Evolutionary conservation across 2,113 vertebrate species (phyloP), one percentile per base, ranked within the genome.

Genomic region (Corythornis vintsioides): DNA sequence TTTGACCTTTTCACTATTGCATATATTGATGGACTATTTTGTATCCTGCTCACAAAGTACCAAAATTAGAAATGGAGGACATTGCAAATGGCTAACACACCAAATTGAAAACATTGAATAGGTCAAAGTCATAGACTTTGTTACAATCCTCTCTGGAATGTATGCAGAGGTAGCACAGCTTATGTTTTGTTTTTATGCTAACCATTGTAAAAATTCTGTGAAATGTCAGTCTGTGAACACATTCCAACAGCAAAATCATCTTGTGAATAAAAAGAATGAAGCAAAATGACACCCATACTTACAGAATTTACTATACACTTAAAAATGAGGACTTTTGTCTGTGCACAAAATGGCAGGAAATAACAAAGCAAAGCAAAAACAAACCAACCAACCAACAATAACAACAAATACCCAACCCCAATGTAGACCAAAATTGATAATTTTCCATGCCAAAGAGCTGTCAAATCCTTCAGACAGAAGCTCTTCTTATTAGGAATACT

Each of bases 101-200:
- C 70, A 90, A 87, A 97, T 59, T 76, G 70, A 90, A 89, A 97
- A 94, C 85, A 84, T 3, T 95, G 95, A 90, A 80, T 89, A 96
- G 65, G 83, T 90, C 91, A 84, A 92, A 96, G 89, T 86, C 67
- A 88, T 72, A 64, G 59, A 95, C 35, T 96, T 93, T 90, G 35
- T 61, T 88, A 48, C 52, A 90, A 7, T 94, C 28, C 55, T 90
- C 82, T 80, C 64, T 43, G 8, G 60, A 81, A 70, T 78, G 89
- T 45, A 94, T 87, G 75, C 73, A 93, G 81, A 75, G 57, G 40
- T 45, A 89, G 65, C 69, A 38, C 55, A 95, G 91, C 88, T 63
- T 67, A 55, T 75, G 65, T 78, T 80, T 66, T 50, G 81, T 92
- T 97, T 95, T 88, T 73, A 35, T 87, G 85, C 33, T 92, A 94